Conservation (phyloP, 2,888 invertebrate species). For the Podotricha telesiphe region DNA sequence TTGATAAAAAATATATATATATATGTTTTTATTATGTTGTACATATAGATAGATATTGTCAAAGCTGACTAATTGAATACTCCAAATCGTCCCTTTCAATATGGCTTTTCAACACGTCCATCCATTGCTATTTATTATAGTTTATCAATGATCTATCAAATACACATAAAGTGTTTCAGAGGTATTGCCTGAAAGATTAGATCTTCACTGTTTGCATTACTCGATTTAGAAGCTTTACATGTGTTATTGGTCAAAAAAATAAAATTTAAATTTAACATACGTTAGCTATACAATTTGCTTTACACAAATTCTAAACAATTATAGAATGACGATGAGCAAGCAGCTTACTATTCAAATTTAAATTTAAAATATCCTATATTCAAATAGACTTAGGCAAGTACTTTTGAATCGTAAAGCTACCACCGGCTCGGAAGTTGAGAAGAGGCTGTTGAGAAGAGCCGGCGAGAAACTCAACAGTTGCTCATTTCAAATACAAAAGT, state of each 20-base stretch:
- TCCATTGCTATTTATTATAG: slow-evolving; percentile 13
- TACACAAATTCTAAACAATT: background rate
- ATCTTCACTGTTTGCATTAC: background rate
- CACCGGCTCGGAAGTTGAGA: too few species aligned
- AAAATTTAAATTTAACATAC: background rate
- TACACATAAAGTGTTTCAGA: background rate
- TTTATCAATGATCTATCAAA: slow-evolving; percentile 20
- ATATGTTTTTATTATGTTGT: background rate
- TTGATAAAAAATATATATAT: background rate
- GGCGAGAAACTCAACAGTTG: too few species aligned
- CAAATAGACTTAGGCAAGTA: too few species aligned
- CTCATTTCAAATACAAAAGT: too few species aligned
- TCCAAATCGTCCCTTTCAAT: slow-evolving; percentile 8
- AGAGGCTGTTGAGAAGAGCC: too few species aligned
- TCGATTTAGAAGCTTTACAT: background rate
- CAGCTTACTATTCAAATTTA: too few species aligned
- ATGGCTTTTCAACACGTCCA: slow-evolving; percentile 12
- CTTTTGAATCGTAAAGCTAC: too few species aligned
- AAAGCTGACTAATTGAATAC: slow-evolving; percentile 9
- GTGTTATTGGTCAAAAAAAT: background rate
- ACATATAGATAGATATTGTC: background rate
- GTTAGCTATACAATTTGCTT: background rate
- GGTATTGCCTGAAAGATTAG: slow-evolving; percentile 11
- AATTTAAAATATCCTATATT: too few species aligned
- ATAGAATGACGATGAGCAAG: too few species aligned